These are phyloP conservation scores for Mimumesa dahlbomi DNA, from an alignment of 2,888 invertebrate genomes.

Conservation along the genomic window DNA sequence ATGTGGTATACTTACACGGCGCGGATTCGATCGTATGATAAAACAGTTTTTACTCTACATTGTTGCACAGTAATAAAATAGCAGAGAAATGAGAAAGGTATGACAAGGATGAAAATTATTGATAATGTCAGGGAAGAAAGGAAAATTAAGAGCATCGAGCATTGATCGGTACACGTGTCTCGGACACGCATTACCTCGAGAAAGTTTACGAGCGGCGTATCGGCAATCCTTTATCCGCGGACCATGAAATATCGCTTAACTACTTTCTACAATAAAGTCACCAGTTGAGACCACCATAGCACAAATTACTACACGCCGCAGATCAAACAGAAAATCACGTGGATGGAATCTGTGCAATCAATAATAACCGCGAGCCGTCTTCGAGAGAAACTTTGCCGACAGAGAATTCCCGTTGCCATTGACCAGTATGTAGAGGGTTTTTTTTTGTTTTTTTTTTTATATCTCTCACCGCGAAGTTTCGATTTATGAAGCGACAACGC, in stretches of 20 bases:
- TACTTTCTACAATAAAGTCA: conserved; percentile 40
- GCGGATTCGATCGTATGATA: no score
- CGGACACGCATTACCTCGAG: conserved; percentile 8
- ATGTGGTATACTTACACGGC: no score
- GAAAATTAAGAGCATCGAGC: neutral
- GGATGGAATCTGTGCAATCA: conserved; percentile 18
- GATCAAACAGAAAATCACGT: conserved; percentile 14
- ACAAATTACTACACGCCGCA: conserved; percentile 22
- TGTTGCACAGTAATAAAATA: no score
- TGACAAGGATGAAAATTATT: no score
- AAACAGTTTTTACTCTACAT: no score
- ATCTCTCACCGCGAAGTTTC: neutral
- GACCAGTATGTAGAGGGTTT: no score
- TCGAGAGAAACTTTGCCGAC: conserved; percentile 14
- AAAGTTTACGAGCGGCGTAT: conserved; percentile 31
- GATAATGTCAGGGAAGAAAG: no score
- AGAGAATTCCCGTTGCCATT: neutral
- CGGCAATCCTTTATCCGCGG: conserved; percentile 22
- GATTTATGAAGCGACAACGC: neutral
- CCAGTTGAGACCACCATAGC: neutral
- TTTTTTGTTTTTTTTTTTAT: no score
- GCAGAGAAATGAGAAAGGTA: no score
- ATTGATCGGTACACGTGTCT: conserved; percentile 19
- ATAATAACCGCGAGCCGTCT: conserved; percentile 10
- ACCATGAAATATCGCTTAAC: conserved; percentile 44